These are phyloP conservation scores for Kryphioiulus occultus DNA, from an alignment of 2,888 invertebrate genomes.

Conservation along the genomic window DNA sequence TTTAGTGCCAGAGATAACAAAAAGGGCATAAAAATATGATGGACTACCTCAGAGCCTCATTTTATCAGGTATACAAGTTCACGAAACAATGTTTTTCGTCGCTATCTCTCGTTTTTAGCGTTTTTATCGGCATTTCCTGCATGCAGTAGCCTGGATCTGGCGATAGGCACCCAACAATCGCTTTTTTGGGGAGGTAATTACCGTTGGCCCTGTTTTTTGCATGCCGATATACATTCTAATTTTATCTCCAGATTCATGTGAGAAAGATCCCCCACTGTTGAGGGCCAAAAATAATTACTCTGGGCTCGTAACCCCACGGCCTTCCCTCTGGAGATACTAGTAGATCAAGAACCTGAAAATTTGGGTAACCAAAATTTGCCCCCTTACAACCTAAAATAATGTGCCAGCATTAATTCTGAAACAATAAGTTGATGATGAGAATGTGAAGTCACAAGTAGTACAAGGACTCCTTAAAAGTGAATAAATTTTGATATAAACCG, in stretches of 20 bases:
- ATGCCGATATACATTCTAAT: slow-evolving; percentile 11
- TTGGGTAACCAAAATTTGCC: too few species aligned
- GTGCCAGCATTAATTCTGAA: background rate
- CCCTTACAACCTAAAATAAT: background rate
- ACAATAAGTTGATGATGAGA: background rate
- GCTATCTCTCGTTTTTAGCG: slow-evolving; percentile 24
- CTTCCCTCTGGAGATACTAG: background rate
- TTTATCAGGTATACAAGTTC: slow-evolving; percentile 40
- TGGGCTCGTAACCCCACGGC: slow-evolving; percentile 25
- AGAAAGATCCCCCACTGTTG: slow-evolving; percentile 37
- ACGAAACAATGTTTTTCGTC: slow-evolving; percentile 8
- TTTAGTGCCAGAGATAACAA: background rate
- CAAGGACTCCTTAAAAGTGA: background rate
- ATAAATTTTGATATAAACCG: background rate
- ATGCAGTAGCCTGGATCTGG: slow-evolving; percentile 15
- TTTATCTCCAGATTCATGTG: slow-evolving; percentile 10
- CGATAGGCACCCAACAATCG: slow-evolving; percentile 32
- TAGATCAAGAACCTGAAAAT: slow-evolving; percentile 22
- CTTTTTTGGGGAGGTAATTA: slow-evolving; percentile 30
- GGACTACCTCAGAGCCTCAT: slow-evolving; percentile 7
- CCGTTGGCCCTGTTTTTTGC: slow-evolving; percentile 6
- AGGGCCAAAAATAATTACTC: slow-evolving; percentile 16
- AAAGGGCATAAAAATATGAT: slow-evolving; percentile 32
- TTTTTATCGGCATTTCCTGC: slow-evolving; percentile 37
- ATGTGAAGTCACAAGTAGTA: background rate